Evolutionary conservation across 2,888 invertebrate genomes (phyloP).

Genomic region (Rhagium mordax): DNA sequence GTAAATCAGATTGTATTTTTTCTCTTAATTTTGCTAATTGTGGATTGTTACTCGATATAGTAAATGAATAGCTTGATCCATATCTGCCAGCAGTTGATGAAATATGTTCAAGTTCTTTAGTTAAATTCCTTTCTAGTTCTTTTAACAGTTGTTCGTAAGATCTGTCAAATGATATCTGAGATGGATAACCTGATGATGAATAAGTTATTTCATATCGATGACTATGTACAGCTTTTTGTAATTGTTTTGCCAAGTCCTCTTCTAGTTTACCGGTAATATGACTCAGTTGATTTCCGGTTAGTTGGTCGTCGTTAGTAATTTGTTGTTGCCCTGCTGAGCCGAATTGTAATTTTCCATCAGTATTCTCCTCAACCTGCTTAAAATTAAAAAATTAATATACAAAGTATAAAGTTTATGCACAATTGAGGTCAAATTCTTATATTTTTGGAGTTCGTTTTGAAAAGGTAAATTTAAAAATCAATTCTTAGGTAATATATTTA

Average conservation of each 20-base stretch:
- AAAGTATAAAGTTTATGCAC: too few relatives aligned
- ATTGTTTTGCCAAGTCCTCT: constrained; percentile 22
- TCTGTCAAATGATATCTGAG: background rate
- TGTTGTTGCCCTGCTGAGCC: constrained; percentile 24
- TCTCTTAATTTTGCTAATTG: background rate
- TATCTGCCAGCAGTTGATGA: background rate
- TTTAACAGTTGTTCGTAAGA: constrained; percentile 1
- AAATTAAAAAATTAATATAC: background rate
- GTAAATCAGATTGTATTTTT: background rate
- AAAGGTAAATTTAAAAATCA: background rate
- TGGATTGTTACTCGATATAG: background rate
- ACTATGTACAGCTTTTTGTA: constrained; percentile 15
- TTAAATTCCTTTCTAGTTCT: constrained; percentile 28
- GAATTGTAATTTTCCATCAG: constrained; percentile 40
- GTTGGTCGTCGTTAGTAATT: background rate
- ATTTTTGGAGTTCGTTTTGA: background rate
- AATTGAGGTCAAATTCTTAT: background rate
- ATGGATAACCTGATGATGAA: background rate
- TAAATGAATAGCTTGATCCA: background rate
- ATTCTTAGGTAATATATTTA: background rate
- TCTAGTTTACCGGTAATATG: constrained; percentile 42
- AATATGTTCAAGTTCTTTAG: constrained; percentile 30
- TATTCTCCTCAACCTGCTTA: background rate
- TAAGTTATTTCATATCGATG: background rate
- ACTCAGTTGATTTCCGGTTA: too few relatives aligned